phyloP scores from a whole-genome alignment of 2,113 vertebrate species.

The Scophthalmus maximus region DNA sequence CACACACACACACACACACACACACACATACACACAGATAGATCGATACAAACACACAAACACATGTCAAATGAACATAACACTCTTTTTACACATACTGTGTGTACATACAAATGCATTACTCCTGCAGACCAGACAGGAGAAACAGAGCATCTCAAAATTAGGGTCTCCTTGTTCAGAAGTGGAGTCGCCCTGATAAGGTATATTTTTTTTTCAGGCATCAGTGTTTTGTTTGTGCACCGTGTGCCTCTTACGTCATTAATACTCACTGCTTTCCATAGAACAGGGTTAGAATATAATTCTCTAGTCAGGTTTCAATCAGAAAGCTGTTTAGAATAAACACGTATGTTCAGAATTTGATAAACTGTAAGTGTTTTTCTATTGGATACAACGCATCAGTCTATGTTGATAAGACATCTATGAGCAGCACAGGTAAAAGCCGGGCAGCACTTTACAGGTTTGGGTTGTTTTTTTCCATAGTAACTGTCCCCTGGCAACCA shows the following conservation, averaged over 20 bases:
- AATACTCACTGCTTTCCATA: neutral
- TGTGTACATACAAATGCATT: neutral
- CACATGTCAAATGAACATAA: no score
- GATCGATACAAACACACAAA: neutral
- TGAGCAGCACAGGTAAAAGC: constrained; percentile 22
- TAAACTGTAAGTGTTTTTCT: neutral
- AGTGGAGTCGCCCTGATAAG: constrained; percentile 24
- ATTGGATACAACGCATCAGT: neutral
- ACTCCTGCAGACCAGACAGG: neutral
- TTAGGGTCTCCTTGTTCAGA: neutral
- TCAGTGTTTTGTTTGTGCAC: constrained; percentile 8
- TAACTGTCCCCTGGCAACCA: constrained; percentile 78
- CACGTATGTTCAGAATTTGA: neutral
- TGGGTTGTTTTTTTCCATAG: constrained; percentile 62
- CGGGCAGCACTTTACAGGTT: constrained; percentile 38
- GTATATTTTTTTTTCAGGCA: constrained; percentile 26
- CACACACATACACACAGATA: neutral
- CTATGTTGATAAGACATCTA: constrained; percentile 1
- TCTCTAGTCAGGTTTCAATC: neutral
- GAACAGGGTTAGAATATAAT: neutral
- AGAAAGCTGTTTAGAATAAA: constrained; percentile 2
- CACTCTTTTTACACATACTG: neutral
- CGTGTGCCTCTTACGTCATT: neutral
- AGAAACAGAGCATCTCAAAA: neutral
- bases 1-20: neutral